These are phyloP conservation scores for Phallusia fumigata DNA, from an alignment of 23 tunicate species.

Conservation along the genomic window DNA sequence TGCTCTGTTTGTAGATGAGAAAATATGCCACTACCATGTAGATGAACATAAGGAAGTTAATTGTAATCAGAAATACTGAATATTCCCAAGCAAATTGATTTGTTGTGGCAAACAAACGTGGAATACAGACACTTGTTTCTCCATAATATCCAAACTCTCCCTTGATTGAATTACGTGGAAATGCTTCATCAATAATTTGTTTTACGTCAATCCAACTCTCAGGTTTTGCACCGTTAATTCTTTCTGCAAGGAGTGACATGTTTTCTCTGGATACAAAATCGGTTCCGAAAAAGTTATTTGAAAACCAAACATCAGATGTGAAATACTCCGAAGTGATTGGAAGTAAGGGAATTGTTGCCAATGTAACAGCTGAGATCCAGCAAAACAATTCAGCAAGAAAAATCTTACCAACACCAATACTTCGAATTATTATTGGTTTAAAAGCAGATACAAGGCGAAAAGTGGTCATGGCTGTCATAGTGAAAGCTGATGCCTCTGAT, in stretches of 20 bases:
- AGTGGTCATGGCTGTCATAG: constrained; percentile 1
- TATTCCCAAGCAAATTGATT: too few relatives aligned
- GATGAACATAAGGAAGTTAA: too few relatives aligned
- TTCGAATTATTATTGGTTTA: background rate
- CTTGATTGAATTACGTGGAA: too few relatives aligned
- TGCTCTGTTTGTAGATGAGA: too few relatives aligned
- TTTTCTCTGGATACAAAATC: background rate
- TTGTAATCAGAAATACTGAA: too few relatives aligned
- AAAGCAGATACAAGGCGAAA: background rate
- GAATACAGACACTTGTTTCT: too few relatives aligned
- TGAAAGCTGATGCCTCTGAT: background rate
- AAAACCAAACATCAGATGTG: background rate
- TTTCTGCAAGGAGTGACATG: background rate
- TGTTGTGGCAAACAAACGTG: too few relatives aligned
- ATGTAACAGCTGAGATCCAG: background rate
- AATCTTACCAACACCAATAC: background rate
- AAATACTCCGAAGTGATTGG: background rate
- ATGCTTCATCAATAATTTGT: too few relatives aligned
- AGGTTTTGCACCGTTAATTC: background rate
- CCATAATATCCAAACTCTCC: too few relatives aligned
- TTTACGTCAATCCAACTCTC: background rate
- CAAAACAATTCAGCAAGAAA: background rate
- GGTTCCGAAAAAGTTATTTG: background rate
- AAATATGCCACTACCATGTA: too few relatives aligned
- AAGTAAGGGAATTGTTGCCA: background rate